Evolutionary conservation across 1,140 invertebrate species (phyloP).

Genomic region (Apis dorsata): DNA sequence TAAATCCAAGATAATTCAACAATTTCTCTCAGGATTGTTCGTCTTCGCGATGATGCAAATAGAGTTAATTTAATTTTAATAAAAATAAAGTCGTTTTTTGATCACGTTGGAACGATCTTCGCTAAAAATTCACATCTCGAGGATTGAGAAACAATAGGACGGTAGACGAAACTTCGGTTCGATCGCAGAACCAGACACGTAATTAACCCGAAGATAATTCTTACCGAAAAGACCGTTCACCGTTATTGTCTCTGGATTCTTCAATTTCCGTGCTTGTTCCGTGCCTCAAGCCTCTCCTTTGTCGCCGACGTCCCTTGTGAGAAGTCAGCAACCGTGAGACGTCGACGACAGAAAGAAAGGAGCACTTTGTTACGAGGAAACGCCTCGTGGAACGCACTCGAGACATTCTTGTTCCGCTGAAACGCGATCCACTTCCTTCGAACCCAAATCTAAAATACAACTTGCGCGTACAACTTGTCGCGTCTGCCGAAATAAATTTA

Average conservation of each 20-base stretch:
- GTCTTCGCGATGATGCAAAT: no score
- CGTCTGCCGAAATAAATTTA: conserved; percentile 14
- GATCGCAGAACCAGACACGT: conserved; percentile 34
- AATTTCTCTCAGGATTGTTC: no score
- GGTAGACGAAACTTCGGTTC: background rate
- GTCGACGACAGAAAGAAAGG: conserved; percentile 44
- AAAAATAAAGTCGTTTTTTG: background rate
- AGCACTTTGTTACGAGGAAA: conserved; percentile 47
- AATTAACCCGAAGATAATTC: conserved; percentile 51
- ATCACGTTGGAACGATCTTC: no score
- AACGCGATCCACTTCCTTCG: conserved; percentile 42
- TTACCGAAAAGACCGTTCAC: conserved; percentile 12
- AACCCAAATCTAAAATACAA: conserved; percentile 44
- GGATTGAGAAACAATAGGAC: background rate
- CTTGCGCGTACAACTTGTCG: background rate
- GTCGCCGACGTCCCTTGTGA: conserved; percentile 31
- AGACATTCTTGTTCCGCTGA: conserved; percentile 52
- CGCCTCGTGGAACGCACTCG: conserved; percentile 45
- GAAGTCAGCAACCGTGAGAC: conserved; percentile 44
- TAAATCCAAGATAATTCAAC: no score
- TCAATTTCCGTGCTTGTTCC: conserved; percentile 40
- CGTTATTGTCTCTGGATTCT: conserved; percentile 39
- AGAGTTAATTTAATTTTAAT: no score
- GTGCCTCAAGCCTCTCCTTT: conserved; percentile 8
- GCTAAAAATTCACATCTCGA: no score